Evolutionary conservation across 92 coral and sea anemone genomes (phyloP).

Genomic region (Nematostella vectensis): DNA sequence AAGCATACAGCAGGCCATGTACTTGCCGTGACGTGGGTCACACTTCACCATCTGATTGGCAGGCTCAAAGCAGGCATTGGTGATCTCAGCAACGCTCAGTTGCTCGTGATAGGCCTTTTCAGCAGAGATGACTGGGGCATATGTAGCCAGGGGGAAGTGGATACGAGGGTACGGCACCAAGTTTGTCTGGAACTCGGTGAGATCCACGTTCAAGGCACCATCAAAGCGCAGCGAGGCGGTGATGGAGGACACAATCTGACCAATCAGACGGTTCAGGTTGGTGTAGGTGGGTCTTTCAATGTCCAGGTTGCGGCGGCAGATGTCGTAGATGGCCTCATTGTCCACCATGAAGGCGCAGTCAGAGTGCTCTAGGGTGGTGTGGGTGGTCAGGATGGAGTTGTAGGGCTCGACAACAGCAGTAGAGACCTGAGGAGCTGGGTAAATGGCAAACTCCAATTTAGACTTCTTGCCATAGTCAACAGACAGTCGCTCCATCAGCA

Average conservation of each 20-base stretch:
- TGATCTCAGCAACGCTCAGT: slow-evolving; percentile 60
- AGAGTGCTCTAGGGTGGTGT: slow-evolving; percentile 66
- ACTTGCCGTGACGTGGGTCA: slow-evolving; percentile 67
- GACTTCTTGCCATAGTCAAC: too few species aligned
- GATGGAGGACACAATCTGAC: slow-evolving; percentile 28
- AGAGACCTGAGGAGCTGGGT: slow-evolving; percentile 36
- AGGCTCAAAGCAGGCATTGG: slow-evolving; percentile 68
- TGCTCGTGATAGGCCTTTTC: slow-evolving; percentile 59
- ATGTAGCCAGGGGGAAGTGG: slow-evolving; percentile 1
- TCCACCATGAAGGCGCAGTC: slow-evolving; percentile 76
- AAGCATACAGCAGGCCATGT: slow-evolving; percentile 56
- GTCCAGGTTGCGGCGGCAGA: slow-evolving; percentile 8
- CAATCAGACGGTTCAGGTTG: slow-evolving; percentile 67
- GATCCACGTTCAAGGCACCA: slow-evolving; percentile 1
- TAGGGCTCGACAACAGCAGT: slow-evolving; percentile 67
- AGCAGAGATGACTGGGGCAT: slow-evolving; percentile 37
- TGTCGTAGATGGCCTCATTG: slow-evolving; percentile 69
- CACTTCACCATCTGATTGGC: slow-evolving; percentile 71
- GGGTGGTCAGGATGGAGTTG: slow-evolving; percentile 66
- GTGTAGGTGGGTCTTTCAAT: slow-evolving; percentile 22
- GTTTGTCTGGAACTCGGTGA: background rate
- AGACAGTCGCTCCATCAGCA: too few species aligned
- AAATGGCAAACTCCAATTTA: too few species aligned
- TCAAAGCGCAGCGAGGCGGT: background rate
- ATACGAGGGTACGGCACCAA: slow-evolving; percentile 1